Evolutionary conservation across 2,113 vertebrate genomes (phyloP).

Genomic region (Serinus canaria): DNA sequence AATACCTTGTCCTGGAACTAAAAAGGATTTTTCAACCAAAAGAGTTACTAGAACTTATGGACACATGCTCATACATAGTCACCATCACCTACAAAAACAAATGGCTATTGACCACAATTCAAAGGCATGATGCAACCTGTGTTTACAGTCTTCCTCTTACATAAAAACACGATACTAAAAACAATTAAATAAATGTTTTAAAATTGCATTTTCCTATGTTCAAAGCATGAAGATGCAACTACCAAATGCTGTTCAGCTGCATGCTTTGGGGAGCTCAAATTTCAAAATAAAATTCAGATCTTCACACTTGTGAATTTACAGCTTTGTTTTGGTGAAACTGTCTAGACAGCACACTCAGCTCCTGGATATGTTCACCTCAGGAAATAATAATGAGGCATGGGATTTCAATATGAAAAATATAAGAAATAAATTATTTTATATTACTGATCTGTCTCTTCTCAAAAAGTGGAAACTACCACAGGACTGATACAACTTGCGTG

Average conservation of each 20-base stretch:
- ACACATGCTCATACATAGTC: neutral
- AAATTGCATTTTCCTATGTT: neutral
- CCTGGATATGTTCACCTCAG: neutral
- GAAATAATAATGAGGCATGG: neutral
- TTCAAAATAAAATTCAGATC: neutral
- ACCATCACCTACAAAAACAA: neutral
- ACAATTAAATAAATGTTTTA: rapidly evolving
- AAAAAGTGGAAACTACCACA: neutral
- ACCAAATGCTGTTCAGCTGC: neutral
- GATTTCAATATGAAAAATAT: neutral
- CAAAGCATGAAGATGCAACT: neutral
- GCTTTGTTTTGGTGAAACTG: neutral
- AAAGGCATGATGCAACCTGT: neutral
- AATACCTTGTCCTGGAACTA: neutral
- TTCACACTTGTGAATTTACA: neutral
- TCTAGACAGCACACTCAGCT: neutral
- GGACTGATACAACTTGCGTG: neutral
- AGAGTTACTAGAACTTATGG: neutral
- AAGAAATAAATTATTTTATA: neutral
- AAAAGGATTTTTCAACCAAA: neutral
- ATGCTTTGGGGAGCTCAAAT: neutral
- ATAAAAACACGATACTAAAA: neutral
- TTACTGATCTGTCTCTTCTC: neutral
- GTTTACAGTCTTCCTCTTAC: neutral
- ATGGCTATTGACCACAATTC: neutral